Base-by-base conservation (phyloP, 1,140 invertebrate genomes). In the Mya arenaria region DNA sequence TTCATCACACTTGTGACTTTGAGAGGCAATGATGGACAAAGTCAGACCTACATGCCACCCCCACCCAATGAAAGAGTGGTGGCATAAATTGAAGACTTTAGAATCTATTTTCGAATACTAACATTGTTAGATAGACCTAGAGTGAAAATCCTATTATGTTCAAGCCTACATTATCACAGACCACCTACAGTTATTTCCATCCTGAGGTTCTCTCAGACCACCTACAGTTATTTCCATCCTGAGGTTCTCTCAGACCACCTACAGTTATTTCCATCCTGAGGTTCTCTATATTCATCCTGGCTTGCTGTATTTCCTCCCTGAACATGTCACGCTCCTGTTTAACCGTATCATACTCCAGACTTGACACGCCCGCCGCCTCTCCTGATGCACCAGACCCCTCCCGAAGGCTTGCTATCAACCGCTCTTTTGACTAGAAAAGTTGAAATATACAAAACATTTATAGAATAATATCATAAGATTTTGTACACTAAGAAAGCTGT, bases 341-440 rank as follows among this genome's bases (percentile, higher is more conserved):
- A n/a, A 94, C 62, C 4, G 94, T 92, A 56, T 94, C 92, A 44
- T 94, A 87, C 86, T 94, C 94, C 58, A 89, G 62, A 74, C 63
- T 88, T 3, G 89, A 88, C 66, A 90, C 86, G 36, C 90, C 89
- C 32, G 56, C 85, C 30, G 77, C 84, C n/a, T 89, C 92, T 69
- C 88, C 83, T 87, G 91, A 52, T 81, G 85, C 90, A 30, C 93
- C 92, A 90, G 94, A 84, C 81, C 92, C 92, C 80, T 93, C 94
- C 85, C 94, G 95, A 17, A 97, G 91, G 87, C 95, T 95, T 17
- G 94, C 89, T 79, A 97, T 97, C 19, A 97, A 90, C 84, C 95
- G 94, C 85, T 97, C 96, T 91, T 97, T 97, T 79, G 96, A 95
- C 91, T 96, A 94, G 0, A 90, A 86, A 32, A 19, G 30, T 4